Conservation (phyloP, 2,113 vertebrate genomes). For the Gambusia affinis region DNA sequence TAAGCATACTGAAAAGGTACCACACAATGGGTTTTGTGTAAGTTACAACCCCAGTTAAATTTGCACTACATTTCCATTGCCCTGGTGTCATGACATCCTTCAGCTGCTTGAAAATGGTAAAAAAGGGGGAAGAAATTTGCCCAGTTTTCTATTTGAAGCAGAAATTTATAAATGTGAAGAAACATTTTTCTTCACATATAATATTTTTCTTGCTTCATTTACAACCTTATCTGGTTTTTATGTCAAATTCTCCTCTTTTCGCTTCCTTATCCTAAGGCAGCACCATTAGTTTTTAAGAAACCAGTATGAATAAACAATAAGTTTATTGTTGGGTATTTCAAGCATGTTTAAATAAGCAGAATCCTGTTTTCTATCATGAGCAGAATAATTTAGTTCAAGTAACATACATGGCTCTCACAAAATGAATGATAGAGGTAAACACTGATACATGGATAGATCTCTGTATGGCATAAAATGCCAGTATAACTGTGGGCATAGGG, state of each 20-base stretch:
- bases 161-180: background rate
- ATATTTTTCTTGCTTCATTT: constrained; percentile 64
- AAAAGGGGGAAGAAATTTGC: constrained; percentile 36
- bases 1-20: no score
- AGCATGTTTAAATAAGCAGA: constrained; percentile 24
- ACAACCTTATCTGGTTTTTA: constrained; percentile 42
- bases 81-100: constrained; percentile 23
- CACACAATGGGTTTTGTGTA: no score
- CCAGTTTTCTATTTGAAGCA: constrained; percentile 37
- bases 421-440: background rate
- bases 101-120: constrained; percentile 23
- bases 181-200: constrained; percentile 51
- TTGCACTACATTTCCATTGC: constrained; percentile 16
- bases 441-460: background rate
- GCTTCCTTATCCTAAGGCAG: constrained; percentile 1
- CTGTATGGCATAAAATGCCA: no score
- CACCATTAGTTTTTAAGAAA: constrained; percentile 54
- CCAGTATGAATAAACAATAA: constrained; percentile 39
- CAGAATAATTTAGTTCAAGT: background rate
- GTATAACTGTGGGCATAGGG: no score
- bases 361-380: background rate
- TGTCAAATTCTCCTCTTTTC: constrained; percentile 60
- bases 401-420: background rate
- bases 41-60: background rate
- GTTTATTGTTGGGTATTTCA: background rate